These are phyloP conservation scores for Chloroceryle amazona DNA, from an alignment of 2,797 vertebrate genomes.

Conservation along the genomic window DNA sequence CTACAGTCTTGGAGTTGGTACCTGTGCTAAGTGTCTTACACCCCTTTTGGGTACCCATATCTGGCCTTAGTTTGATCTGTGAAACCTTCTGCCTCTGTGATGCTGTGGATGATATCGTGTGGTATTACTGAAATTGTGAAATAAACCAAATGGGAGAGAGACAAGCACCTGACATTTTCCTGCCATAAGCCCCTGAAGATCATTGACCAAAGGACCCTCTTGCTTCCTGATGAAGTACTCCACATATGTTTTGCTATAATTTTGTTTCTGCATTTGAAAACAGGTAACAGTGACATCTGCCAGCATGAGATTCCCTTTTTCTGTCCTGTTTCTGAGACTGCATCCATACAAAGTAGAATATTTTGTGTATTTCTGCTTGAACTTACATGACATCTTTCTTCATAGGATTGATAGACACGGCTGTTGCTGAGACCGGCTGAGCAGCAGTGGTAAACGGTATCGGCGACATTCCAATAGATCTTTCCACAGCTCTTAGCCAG, in stretches of 20 bases:
- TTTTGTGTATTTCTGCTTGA: background rate
- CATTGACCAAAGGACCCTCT: background rate
- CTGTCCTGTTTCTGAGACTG: background rate
- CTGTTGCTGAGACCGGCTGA: background rate
- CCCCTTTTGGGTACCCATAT: background rate
- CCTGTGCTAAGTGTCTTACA: background rate
- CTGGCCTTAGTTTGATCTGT: background rate
- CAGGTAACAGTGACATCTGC: background rate
- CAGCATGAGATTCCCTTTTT: background rate
- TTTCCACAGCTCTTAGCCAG: constrained; percentile 4
- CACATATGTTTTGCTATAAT: background rate
- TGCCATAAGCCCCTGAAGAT: background rate
- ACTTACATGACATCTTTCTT: background rate
- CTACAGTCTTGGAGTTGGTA: background rate
- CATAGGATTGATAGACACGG: background rate
- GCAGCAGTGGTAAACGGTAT: background rate
- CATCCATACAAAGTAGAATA: background rate
- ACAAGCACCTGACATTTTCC: background rate
- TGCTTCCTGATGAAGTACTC: background rate
- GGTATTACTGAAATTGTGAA: background rate
- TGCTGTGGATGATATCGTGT: background rate
- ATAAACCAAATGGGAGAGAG: background rate
- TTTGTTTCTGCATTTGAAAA: background rate
- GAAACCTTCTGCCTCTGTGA: background rate
- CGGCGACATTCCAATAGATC: constrained; percentile 17